A percentile compares a stretch with the other conserved stretches of the same genome.
phyloP scores from a whole-genome alignment of 1,140 invertebrate species.

The Drosophila novamexicana region DNA sequence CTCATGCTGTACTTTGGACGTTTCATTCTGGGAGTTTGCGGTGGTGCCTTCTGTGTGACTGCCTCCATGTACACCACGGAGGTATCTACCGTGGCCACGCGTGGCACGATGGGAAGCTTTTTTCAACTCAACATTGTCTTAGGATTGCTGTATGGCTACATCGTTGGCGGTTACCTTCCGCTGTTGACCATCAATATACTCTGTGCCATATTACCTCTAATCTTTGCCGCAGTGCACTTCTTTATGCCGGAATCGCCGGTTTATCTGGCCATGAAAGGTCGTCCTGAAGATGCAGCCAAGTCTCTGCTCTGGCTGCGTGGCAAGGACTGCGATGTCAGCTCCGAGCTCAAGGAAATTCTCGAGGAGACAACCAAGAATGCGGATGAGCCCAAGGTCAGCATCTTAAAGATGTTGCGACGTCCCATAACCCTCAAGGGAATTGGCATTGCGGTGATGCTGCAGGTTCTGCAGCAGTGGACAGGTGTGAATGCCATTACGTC shows the following conservation, averaged over 20 bases:
- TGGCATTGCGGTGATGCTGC: constrained; percentile 55
- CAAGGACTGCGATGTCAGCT: constrained; percentile 85
- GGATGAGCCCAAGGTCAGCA: constrained; percentile 43
- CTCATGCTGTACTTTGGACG: constrained; percentile 88
- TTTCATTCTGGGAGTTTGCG: constrained; percentile 88
- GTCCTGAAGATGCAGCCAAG: constrained; percentile 87
- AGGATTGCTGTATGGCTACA: constrained; percentile 88
- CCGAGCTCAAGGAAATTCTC: constrained; percentile 63
- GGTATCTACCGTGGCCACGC: constrained; percentile 88
- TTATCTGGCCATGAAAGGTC: constrained; percentile 85
- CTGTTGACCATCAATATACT: constrained; percentile 86
- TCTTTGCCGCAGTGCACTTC: constrained; percentile 87
- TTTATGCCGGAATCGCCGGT: constrained; percentile 90
- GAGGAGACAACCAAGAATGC: constrained; percentile 34
- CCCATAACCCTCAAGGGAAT: constrained; percentile 65
- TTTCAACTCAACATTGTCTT: constrained; percentile 89
- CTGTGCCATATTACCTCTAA: constrained; percentile 86
- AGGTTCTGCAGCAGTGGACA: constrained; percentile 71
- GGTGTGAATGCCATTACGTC: constrained; percentile 78
- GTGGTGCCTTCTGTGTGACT: constrained; percentile 89
- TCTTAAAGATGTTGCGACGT: constrained; percentile 38
- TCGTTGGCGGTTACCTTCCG: constrained; percentile 84
- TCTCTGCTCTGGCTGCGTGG: constrained; percentile 89
- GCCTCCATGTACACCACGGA: constrained; percentile 91
- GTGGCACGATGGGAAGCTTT: constrained; percentile 89